A percentile compares a stretch with the other conserved stretches of the same genome.
These are phyloP conservation scores for Bimastos eiseni DNA, from an alignment of 2,888 invertebrate species.

Conservation along the genomic window DNA sequence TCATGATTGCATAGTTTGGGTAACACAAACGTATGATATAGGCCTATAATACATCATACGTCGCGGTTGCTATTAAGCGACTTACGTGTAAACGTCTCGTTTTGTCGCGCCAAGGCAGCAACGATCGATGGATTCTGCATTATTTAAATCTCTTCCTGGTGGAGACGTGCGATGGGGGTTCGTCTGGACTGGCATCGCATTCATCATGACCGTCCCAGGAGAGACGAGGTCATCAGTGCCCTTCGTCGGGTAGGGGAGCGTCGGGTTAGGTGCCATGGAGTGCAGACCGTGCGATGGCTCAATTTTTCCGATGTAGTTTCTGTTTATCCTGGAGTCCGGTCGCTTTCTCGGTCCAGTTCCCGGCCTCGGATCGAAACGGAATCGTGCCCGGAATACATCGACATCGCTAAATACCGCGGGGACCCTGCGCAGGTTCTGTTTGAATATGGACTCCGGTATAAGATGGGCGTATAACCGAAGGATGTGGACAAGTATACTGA, in stretches of 20 bases:
- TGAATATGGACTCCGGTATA: background rate
- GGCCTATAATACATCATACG: background rate
- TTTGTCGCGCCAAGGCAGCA: background rate
- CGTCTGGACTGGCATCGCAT: background rate
- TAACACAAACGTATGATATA: background rate
- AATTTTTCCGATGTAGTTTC: background rate
- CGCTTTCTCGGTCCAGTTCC: background rate
- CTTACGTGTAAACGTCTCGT: background rate
- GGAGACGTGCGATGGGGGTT: background rate
- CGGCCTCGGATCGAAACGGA: background rate
- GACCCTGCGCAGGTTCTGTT: background rate
- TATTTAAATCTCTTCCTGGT: background rate
- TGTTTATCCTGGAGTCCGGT: background rate
- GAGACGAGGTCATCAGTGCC: background rate
- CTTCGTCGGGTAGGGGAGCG: background rate
- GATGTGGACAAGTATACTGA: background rate
- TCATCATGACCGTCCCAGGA: background rate
- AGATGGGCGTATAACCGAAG: background rate
- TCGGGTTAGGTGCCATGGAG: background rate
- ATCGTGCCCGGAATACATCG: background rate
- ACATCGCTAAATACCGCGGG: slow-evolving; percentile 4
- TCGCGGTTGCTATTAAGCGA: background rate
- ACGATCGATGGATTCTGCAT: background rate
- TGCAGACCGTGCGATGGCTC: background rate
- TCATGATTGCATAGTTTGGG: background rate